Evolutionary conservation across 2,888 invertebrate genomes (phyloP), one percentile per base, ranked within the genome.

Genomic region (Tenthredo scrophulariae): DNA sequence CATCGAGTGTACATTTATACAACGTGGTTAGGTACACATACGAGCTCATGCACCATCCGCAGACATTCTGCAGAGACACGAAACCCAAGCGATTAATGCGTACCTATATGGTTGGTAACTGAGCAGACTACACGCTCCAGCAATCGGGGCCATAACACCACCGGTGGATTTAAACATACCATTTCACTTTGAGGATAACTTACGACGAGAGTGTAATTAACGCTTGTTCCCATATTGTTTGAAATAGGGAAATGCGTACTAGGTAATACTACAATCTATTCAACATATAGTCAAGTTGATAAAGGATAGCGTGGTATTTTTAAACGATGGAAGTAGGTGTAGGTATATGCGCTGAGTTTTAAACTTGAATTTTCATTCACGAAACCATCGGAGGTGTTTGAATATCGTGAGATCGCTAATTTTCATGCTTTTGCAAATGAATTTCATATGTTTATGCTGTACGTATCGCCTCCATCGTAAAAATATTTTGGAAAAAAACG

Each of bases 161-260:
- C 37, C 18, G 62, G 40, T 62, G 26, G 40, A 62, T 40, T 80
- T 37, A 40, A 62, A 80, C 58, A 80, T 80, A 50, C 29, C 58
- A 58, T 80, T 58, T 58, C 80, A 80, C 80, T 58, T 80, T 62
- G 40, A 22, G 80, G 80, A 22, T 40, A 62, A 62, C 62, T 80
- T 40, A 80, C 62, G 58, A 22, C 62, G 80, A 22, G 10, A 40
- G 40, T 29, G 50, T 62, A 80, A 80, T 80, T 58, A 80, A 40
- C 80, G 79, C 79, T 80, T 3, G 37, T 26, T 80, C 22, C 62
- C 40, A 10, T 77, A 77, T 77, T 77, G 54, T 77, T 77, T 54
- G 77, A 29, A 50, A 29, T 18, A 40, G 77, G 9, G 18, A 26
- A 33, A 50, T 50, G 33, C 10, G 6, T 43, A 22, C 13, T 67